Evolutionary conservation across 2,888 invertebrate species (phyloP).

Genomic region (Epistrophella euchroma): DNA sequence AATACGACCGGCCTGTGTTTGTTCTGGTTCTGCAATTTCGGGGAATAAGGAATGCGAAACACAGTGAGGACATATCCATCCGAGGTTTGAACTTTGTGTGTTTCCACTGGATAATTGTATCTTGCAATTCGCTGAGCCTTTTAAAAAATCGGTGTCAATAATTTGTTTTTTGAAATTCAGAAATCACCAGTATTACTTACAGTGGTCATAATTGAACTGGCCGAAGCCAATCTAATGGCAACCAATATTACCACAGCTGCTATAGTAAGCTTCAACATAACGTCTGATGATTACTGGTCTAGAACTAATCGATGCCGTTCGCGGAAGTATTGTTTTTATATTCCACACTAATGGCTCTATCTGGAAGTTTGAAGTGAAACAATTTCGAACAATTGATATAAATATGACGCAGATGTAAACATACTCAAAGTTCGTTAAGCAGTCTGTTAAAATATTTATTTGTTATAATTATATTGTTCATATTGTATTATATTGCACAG

Average conservation of each 20-base stretch:
- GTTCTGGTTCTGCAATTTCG: constrained; percentile 77
- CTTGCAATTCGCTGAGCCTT: constrained; percentile 31
- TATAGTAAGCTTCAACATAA: neutral
- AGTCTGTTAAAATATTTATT: constrained; percentile 2
- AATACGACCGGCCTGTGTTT: constrained; percentile 85
- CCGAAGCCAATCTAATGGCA: neutral
- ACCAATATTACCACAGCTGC: neutral
- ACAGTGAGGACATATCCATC: constrained; percentile 92
- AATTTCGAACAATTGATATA: neutral
- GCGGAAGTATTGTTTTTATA: constrained; percentile 19
- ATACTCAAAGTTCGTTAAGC: neutral
- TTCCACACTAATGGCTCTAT: neutral
- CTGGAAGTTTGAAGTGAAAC: neutral
- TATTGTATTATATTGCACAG: neutral
- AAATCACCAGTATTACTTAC: constrained; percentile 10
- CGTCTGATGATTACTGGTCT: constrained; percentile 15
- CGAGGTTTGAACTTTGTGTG: constrained; percentile 88
- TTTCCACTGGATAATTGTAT: constrained; percentile 86
- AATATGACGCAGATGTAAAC: neutral
- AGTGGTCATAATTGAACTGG: constrained; percentile 12
- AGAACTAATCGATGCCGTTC: constrained; percentile 12
- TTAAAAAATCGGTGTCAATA: neutral
- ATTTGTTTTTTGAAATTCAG: neutral
- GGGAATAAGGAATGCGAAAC: constrained; percentile 88
- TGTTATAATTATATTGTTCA: constrained; percentile 9